Evolutionary conservation across 1,140 invertebrate genomes (phyloP).

Genomic region (Heliconius eleuchia): DNA sequence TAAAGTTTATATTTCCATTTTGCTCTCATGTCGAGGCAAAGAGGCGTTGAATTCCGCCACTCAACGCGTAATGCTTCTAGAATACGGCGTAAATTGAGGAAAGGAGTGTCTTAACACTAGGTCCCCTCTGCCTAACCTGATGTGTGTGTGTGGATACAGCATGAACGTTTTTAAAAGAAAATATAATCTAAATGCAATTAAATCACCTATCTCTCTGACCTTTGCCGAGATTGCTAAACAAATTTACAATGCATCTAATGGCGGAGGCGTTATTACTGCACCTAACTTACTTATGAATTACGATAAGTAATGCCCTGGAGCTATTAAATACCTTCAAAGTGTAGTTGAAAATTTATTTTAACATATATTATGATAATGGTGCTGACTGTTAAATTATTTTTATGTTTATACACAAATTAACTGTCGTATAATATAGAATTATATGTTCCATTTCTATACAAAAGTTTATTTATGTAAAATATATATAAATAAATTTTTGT

Average conservation of each 20-base stretch:
- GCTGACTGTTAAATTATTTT: not conserved
- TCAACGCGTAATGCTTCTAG: too few relatives aligned
- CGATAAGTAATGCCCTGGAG: not conserved
- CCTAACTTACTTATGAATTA: slow-evolving; percentile 6
- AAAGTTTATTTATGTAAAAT: too few relatives aligned
- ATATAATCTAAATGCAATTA: not conserved
- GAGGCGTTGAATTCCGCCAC: too few relatives aligned
- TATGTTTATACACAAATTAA: not conserved
- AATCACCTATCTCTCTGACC: not conserved
- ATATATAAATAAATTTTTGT: too few relatives aligned
- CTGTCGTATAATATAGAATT: not conserved
- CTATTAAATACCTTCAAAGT: not conserved
- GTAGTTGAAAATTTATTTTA: not conserved
- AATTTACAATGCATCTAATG: not conserved
- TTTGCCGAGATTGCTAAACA: slow-evolving; percentile 7
- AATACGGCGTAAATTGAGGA: too few relatives aligned
- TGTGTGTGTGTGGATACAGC: too few relatives aligned
- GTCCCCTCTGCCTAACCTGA: too few relatives aligned
- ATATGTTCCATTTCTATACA: not conserved
- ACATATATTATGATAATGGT: not conserved
- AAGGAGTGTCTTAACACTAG: too few relatives aligned
- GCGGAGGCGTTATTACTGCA: slow-evolving; percentile 3
- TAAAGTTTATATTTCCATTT: too few relatives aligned
- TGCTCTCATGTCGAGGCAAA: too few relatives aligned
- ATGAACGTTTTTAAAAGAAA: not conserved